Base-by-base conservation (phyloP, 2,888 invertebrate genomes). In the Platycheirus rosarum region DNA sequence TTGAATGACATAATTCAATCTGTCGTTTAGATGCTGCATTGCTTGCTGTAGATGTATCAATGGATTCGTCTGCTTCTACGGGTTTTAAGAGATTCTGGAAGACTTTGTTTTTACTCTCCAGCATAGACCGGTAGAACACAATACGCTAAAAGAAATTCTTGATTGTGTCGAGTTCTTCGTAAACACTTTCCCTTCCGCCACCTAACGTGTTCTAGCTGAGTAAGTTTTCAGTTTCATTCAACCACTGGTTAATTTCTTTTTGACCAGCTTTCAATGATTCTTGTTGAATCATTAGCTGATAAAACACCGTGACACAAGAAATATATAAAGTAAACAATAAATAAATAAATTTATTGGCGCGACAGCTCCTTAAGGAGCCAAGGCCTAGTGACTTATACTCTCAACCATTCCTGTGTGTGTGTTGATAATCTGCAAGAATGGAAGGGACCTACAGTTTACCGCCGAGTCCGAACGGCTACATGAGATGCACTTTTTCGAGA, bases 61-160 rank as follows among this genome's bases (percentile, higher is more conserved):
- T 93, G 84, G 94, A 95, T 75, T 94, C 93, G 85, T 95, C 94
- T 44, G 93, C 92, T 86, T 95, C 94, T 0, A 96, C 94, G 0
- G 96, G 93, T 87, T 95, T 95, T 1, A 96, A 93, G 51, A 98
- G 95, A 88, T 95, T 97, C 88, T 95, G 95, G 91, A 97, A 95
- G 46, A 98, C 95, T 91, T 97, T 97, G 90, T 97, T 97, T 91
- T 97, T 97, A 89, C 97, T 97, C 87, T 98, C 98, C 76, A 98
- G 89, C 95, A 97, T 97, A 0, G 97, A 96, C 87, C 96, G 96
- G 91, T 97, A 97, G 91, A 97, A 97, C 0, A 97, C 93, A 0
- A 95, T 96, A 73, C 97, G 93, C 0, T 96, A 95, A 90, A 98
- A 97, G 92, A 97, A 97, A 8, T 93, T 92, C 87, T 97, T 97